Conservation (phyloP, 2,113 vertebrate species). For the Plecturocebus donacophilus region DNA sequence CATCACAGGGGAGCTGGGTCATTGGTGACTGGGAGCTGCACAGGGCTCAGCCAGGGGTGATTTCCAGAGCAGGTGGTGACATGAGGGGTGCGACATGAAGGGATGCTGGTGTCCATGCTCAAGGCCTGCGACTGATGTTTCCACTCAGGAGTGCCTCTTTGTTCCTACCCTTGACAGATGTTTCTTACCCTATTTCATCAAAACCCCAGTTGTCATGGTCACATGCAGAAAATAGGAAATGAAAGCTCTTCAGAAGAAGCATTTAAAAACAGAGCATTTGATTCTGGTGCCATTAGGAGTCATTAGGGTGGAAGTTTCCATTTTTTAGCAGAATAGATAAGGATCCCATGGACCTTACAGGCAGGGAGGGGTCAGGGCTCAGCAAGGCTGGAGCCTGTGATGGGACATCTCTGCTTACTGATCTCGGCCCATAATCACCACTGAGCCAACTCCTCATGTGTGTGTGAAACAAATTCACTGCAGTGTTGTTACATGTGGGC, state of each 20-base stretch:
- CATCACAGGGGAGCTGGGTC: background rate
- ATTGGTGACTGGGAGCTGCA: background rate
- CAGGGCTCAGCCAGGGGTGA: background rate
- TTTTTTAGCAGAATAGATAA: background rate
- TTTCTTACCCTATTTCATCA: background rate
- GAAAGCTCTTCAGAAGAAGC: background rate
- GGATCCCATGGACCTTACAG: background rate
- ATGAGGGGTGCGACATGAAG: background rate
- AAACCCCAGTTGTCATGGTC: too few relatives aligned
- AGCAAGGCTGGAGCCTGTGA: too few relatives aligned
- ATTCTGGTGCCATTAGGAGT: background rate
- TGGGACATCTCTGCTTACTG: background rate
- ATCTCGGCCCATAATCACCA: too few relatives aligned
- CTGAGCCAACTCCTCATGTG: background rate
- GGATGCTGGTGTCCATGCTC: background rate
- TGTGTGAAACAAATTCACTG: too few relatives aligned
- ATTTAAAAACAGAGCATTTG: background rate
- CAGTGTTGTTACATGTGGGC: too few relatives aligned
- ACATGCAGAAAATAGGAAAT: background rate
- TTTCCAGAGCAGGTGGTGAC: background rate
- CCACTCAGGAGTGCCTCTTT: background rate
- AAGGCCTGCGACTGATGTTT: background rate
- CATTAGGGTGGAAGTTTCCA: background rate
- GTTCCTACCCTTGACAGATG: background rate
- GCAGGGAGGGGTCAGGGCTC: background rate